Conservation (phyloP, 2,113 vertebrate species). For the Calyptommatus sinebrachiatus region DNA sequence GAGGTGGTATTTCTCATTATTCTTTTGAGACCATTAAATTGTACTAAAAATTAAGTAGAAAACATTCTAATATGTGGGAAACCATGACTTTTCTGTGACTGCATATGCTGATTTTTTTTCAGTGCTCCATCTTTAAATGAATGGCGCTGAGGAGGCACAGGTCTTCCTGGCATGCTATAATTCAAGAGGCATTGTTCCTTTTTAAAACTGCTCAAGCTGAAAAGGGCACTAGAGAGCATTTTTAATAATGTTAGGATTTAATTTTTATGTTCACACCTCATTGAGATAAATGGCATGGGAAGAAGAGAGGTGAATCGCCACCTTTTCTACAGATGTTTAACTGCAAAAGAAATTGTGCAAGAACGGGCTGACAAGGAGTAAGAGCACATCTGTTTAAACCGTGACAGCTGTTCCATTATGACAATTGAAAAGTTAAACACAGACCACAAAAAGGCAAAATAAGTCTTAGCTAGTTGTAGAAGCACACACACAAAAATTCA, state of each 20-base stretch:
- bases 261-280: neutral
- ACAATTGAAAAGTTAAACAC: neutral
- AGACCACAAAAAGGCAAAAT: neutral
- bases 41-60: neutral
- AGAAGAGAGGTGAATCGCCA: neutral
- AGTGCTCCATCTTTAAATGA: neutral
- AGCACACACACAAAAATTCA: neutral
- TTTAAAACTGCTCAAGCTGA: conserved; percentile 5
- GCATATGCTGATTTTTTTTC: neutral
- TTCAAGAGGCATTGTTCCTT: neutral
- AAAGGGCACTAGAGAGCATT: neutral
- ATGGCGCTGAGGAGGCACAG: neutral
- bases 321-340: conserved; percentile 8
- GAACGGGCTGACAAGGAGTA: conserved; percentile 22
- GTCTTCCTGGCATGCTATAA: neutral
- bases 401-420: conserved; percentile 18
- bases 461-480: neutral
- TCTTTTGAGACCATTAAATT: neutral
- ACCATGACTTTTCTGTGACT: neutral
- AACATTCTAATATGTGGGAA: neutral
- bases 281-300: conserved; percentile 12
- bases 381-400: neutral
- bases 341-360: neutral
- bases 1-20: neutral
- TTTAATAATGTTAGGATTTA: conserved; percentile 15